These are phyloP conservation scores for Heliconius nattereri DNA, from an alignment of 1,140 invertebrate species.

Conservation along the genomic window DNA sequence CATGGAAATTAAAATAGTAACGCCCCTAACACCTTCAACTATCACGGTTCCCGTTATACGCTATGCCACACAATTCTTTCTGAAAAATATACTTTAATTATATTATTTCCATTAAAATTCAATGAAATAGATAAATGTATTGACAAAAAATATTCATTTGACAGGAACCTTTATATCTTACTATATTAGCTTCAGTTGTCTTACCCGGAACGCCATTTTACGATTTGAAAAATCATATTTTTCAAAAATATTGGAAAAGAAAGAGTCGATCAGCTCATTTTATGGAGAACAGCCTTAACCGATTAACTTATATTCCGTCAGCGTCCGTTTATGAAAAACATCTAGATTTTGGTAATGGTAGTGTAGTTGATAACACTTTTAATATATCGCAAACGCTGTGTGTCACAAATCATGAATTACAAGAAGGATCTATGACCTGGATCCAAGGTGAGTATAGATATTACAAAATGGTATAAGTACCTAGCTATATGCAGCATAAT, in stretches of 20 bases:
- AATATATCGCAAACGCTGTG: slow-evolving; percentile 74
- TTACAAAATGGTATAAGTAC: too few species aligned
- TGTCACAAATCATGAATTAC: slow-evolving; percentile 67
- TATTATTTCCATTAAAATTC: too few species aligned
- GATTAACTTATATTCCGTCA: slow-evolving; percentile 61
- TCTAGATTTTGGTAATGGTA: slow-evolving; percentile 69
- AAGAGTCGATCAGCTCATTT: slow-evolving; percentile 58
- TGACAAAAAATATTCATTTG: not conserved
- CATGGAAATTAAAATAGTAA: too few species aligned
- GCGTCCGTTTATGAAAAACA: slow-evolving; percentile 69
- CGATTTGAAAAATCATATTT: slow-evolving; percentile 58
- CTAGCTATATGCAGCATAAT: too few species aligned
- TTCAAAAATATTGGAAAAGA: slow-evolving; percentile 59
- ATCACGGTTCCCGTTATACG: too few species aligned
- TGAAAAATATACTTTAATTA: too few species aligned
- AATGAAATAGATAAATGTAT: not conserved
- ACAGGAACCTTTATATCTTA: slow-evolving; percentile 67
- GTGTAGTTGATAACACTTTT: slow-evolving; percentile 56
- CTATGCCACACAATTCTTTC: too few species aligned
- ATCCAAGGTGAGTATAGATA: slow-evolving; percentile 54
- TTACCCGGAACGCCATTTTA: slow-evolving; percentile 58
- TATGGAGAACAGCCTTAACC: slow-evolving; percentile 73
- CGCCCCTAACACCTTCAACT: too few species aligned
- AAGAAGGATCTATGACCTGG: slow-evolving; percentile 72
- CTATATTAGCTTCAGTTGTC: slow-evolving; percentile 57